These are phyloP conservation scores for Protobothrops flavoviridis DNA, from an alignment of 2,113 vertebrate species.

Conservation along the genomic window DNA sequence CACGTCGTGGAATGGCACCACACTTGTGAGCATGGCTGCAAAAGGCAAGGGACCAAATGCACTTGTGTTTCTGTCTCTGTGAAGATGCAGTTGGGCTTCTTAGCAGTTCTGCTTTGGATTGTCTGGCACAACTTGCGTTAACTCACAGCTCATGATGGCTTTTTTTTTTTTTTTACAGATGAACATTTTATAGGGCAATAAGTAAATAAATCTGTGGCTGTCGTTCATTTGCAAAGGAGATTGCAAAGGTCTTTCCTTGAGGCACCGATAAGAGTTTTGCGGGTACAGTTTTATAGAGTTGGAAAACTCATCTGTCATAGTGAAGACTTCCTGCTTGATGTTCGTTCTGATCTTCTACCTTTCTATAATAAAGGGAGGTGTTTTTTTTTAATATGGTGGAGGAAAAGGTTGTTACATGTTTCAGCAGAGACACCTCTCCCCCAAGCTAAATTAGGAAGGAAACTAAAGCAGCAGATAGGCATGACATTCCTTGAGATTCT, in stretches of 20 bases:
- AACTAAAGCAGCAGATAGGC: background rate
- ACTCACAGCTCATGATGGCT: background rate
- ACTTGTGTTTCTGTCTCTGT: background rate
- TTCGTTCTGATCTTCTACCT: background rate
- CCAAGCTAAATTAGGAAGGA: background rate
- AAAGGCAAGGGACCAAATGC: background rate
- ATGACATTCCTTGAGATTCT: background rate
- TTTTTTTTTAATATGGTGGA: background rate
- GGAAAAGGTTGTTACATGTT: background rate
- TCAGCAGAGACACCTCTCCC: too few relatives aligned
- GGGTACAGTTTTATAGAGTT: background rate
- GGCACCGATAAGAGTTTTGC: background rate
- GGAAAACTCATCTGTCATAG: background rate
- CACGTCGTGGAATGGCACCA: background rate
- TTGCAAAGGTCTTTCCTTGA: conserved; percentile 22
- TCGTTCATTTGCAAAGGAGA: conserved; percentile 9
- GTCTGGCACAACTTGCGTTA: background rate
- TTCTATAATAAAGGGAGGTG: background rate
- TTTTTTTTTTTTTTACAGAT: background rate
- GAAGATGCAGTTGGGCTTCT: background rate
- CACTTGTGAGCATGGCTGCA: background rate
- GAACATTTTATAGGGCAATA: conserved; percentile 17
- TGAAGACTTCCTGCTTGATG: background rate
- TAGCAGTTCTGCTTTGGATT: background rate
- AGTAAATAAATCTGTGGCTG: conserved; percentile 8